Evolutionary conservation across 2,888 invertebrate species (phyloP).

Genomic region (Cephus pygmeus): DNA sequence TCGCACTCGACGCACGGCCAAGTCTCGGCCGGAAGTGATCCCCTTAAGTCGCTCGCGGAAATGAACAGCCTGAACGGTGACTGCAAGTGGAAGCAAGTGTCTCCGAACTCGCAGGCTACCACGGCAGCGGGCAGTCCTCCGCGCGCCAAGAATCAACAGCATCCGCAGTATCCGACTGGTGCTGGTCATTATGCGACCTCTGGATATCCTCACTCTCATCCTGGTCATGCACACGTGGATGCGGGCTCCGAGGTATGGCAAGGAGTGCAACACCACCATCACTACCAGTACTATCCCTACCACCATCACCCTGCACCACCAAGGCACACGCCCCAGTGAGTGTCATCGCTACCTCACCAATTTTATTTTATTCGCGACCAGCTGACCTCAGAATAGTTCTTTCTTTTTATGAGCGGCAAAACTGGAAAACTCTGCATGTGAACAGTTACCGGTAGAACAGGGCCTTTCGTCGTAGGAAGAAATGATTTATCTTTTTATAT

Average conservation of each 20-base stretch:
- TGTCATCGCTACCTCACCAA: slow-evolving; percentile 66
- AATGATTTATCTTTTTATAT: background rate
- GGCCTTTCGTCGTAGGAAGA: background rate
- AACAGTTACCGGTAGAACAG: background rate
- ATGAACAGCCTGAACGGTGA: slow-evolving; percentile 67
- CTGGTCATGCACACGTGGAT: slow-evolving; percentile 64
- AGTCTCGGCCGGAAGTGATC: slow-evolving; percentile 51
- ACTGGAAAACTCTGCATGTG: background rate
- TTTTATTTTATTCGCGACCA: slow-evolving; percentile 34
- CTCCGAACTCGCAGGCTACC: slow-evolving; percentile 52
- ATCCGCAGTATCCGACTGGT: slow-evolving; percentile 52
- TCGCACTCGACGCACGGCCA: slow-evolving; percentile 51
- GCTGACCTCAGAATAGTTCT: background rate
- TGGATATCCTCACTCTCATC: slow-evolving; percentile 58
- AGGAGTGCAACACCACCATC: slow-evolving; percentile 69
- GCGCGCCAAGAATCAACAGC: slow-evolving; percentile 49
- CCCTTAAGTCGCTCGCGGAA: slow-evolving; percentile 67
- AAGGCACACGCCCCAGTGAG: slow-evolving; percentile 70
- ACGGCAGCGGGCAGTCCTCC: slow-evolving; percentile 60
- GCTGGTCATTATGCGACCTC: slow-evolving; percentile 55
- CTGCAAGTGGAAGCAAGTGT: slow-evolving; percentile 67
- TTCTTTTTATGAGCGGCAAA: background rate
- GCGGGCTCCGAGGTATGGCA: slow-evolving; percentile 74
- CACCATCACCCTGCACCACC: slow-evolving; percentile 70
- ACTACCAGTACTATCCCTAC: slow-evolving; percentile 76